These are phyloP conservation scores for Hypomecis atomaria DNA, from an alignment of 2,888 invertebrate species.

Conservation along the genomic window DNA sequence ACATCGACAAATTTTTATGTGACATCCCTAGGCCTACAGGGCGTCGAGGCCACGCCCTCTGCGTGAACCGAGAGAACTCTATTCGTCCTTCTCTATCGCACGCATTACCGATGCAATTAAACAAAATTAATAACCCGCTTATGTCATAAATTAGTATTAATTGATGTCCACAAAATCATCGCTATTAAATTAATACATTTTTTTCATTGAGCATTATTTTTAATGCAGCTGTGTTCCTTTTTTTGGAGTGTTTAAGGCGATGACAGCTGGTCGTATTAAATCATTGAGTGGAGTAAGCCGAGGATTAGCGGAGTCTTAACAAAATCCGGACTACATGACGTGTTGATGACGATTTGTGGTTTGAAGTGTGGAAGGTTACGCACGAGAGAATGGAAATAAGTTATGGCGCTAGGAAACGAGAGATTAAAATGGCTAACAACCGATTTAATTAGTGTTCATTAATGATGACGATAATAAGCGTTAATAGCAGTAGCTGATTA, in stretches of 20 bases:
- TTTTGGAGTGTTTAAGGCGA: constrained; percentile 51
- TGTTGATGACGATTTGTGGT: constrained; percentile 65
- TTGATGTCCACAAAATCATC: constrained; percentile 39
- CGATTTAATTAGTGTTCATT: too few species aligned
- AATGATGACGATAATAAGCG: too few species aligned
- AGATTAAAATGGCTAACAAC: constrained; percentile 23
- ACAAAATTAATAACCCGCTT: constrained; percentile 34
- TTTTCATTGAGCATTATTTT: constrained; percentile 12
- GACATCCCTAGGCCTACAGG: constrained; percentile 68
- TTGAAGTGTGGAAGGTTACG: constrained; percentile 43
- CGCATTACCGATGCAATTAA: constrained; percentile 37
- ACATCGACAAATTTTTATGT: constrained; percentile 69
- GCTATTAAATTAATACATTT: constrained; percentile 36
- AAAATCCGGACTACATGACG: constrained; percentile 54
- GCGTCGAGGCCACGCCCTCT: constrained; percentile 60
- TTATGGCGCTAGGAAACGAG: constrained; percentile 40
- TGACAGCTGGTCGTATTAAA: constrained; percentile 75
- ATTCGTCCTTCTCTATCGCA: constrained; percentile 62
- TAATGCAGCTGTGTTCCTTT: constrained; percentile 38
- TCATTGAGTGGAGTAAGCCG: constrained; percentile 58
- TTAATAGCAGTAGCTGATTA: too few species aligned
- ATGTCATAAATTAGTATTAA: constrained; percentile 36
- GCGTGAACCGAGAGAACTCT: constrained; percentile 58
- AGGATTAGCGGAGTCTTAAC: constrained; percentile 62
- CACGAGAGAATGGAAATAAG: constrained; percentile 38